Percentiles rank a stretch among this genome's conserved stretches.
These are phyloP conservation scores for Dione juno DNA, from an alignment of 2,888 invertebrate genomes.

Conservation along the genomic window DNA sequence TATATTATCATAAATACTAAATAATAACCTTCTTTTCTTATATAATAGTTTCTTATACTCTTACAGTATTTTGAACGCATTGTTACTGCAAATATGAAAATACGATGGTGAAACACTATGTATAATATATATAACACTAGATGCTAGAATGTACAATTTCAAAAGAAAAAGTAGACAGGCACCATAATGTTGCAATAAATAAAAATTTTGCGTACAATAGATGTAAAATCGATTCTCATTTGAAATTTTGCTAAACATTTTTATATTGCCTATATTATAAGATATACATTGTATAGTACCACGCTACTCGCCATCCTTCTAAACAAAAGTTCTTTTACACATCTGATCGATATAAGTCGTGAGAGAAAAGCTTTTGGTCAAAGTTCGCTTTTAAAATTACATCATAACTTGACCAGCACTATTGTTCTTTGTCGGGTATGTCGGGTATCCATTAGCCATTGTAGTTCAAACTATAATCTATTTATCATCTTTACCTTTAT, in stretches of 20 bases:
- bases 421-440: not conserved
- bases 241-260: no score
- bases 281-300: no score
- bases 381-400: not conserved
- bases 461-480: not conserved
- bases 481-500: not conserved
- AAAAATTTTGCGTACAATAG: no score
- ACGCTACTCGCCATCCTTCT: not conserved
- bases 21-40: not conserved
- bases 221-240: no score
- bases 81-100: no score
- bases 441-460: not conserved
- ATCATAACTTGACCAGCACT: not conserved
- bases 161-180: no score
- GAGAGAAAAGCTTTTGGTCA: conserved; percentile 7
- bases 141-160: no score
- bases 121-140: no score
- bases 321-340: not conserved
- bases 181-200: no score
- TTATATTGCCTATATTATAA: no score
- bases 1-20: not conserved
- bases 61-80: not conserved
- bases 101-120: no score
- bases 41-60: conserved; percentile 1
- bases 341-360: conserved; percentile 4